Conservation (phyloP, 2,888 invertebrate species). For the Tetragnatha montana region DNA sequence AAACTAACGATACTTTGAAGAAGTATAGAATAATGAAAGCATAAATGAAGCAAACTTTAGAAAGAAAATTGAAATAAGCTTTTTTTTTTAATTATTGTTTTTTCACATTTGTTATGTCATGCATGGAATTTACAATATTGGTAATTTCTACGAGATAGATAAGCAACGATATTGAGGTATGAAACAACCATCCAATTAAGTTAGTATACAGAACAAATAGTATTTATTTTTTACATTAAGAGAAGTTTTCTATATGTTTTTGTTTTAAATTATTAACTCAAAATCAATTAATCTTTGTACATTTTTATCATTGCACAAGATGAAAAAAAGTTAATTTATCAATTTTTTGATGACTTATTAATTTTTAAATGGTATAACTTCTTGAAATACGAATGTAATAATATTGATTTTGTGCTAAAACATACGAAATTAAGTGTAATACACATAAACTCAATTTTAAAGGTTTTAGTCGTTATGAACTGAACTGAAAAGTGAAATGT, state of each 20-base stretch:
- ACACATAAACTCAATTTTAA: not conserved
- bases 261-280: not conserved
- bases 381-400: slow-evolving; percentile 53
- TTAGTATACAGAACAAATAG: not conserved
- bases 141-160: not conserved
- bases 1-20: slow-evolving; percentile 15
- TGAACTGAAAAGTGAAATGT: slow-evolving; percentile 7
- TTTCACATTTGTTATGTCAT: slow-evolving; percentile 67
- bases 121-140: slow-evolving; percentile 28
- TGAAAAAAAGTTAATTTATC: not conserved
- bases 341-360: not conserved
- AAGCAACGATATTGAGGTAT: not conserved
- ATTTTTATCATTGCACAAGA: slow-evolving; percentile 37
- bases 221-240: not conserved
- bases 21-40: slow-evolving; percentile 48
- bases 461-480: slow-evolving; percentile 8
- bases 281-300: slow-evolving; percentile 27
- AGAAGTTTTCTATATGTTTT: not conserved
- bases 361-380: slow-evolving; percentile 28
- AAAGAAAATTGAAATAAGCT: slow-evolving; percentile 21
- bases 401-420: slow-evolving; percentile 25
- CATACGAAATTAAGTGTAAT: slow-evolving; percentile 3
- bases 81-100: slow-evolving; percentile 41
- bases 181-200: not conserved
- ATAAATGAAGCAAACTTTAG: slow-evolving; percentile 45